A percentile compares a stretch with the other conserved stretches of the same genome.
Conservation (phyloP, 2,888 invertebrate species). For the Sphaeridia pumilis region DNA sequence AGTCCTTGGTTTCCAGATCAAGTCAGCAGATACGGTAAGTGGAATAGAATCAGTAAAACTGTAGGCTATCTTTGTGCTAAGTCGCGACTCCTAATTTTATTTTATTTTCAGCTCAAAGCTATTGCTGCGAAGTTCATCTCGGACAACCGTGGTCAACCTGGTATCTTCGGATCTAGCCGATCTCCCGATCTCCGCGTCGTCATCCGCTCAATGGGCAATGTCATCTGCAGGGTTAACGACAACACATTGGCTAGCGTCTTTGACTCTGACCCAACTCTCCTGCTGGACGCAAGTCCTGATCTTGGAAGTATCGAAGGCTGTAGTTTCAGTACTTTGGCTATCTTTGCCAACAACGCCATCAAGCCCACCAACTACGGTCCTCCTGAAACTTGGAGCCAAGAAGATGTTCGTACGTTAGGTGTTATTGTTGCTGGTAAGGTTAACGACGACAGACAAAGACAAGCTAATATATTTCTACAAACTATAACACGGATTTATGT, state of each 20-base stretch:
- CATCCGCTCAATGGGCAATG: slow-evolving; percentile 30
- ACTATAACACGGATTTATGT: neutral
- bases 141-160: slow-evolving; percentile 29
- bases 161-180: slow-evolving; percentile 20
- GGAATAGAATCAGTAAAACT: neutral
- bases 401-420: slow-evolving; percentile 31
- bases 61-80: too few relatives aligned
- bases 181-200: slow-evolving; percentile 28
- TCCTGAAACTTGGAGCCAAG: slow-evolving; percentile 28
- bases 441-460: neutral
- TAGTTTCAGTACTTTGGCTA: slow-evolving; percentile 19
- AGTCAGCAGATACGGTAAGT: slow-evolving; percentile 23
- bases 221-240: slow-evolving; percentile 29
- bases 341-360: slow-evolving; percentile 28
- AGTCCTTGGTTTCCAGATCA: slow-evolving; percentile 24
- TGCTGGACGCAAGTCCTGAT: slow-evolving; percentile 27
- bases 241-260: slow-evolving; percentile 30
- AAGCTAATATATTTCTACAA: neutral
- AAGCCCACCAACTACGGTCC: slow-evolving; percentile 30
- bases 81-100: neutral
- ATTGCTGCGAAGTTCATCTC: slow-evolving; percentile 31
- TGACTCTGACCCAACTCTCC: slow-evolving; percentile 26
- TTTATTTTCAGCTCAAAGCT: slow-evolving; percentile 24
- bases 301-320: slow-evolving; percentile 33
- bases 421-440: slow-evolving; percentile 32